These are phyloP conservation scores for Oryzias sinensis DNA, from an alignment of 2,797 vertebrate species.

Conservation along the genomic window DNA sequence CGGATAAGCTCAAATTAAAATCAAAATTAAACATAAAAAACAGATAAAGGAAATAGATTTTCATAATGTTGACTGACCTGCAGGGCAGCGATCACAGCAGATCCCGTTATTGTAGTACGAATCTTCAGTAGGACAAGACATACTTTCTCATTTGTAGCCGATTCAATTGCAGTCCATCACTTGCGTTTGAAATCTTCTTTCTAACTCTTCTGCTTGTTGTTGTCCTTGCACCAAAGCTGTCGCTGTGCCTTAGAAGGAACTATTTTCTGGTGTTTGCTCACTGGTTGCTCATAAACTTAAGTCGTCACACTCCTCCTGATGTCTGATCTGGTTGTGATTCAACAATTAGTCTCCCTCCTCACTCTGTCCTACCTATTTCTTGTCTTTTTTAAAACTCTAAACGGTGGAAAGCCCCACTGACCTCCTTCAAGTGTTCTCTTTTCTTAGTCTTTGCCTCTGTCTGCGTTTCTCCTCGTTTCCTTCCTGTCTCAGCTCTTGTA, in stretches of 20 bases:
- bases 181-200: constrained; percentile 3
- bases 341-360: constrained; percentile 36
- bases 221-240: neutral
- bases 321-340: constrained; percentile 23
- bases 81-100: constrained; percentile 55
- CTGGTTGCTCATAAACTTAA: constrained; percentile 6
- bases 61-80: constrained; percentile 54
- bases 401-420: constrained; percentile 60
- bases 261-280: constrained; percentile 11
- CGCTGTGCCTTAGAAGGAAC: neutral
- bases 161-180: constrained; percentile 11
- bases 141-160: constrained; percentile 9
- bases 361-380: constrained; percentile 30
- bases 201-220: neutral
- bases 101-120: rapidly evolving
- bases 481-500: constrained; percentile 46
- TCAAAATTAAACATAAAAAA: no score
- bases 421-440: constrained; percentile 40
- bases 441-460: constrained; percentile 27
- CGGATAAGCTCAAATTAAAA: neutral
- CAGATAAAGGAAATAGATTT: no score
- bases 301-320: constrained; percentile 10
- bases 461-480: constrained; percentile 39
- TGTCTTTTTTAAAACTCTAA: constrained; percentile 51
- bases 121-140: neutral